phyloP scores from a whole-genome alignment of 2,113 vertebrate genomes.

The Hemiscyllium ocellatum region DNA sequence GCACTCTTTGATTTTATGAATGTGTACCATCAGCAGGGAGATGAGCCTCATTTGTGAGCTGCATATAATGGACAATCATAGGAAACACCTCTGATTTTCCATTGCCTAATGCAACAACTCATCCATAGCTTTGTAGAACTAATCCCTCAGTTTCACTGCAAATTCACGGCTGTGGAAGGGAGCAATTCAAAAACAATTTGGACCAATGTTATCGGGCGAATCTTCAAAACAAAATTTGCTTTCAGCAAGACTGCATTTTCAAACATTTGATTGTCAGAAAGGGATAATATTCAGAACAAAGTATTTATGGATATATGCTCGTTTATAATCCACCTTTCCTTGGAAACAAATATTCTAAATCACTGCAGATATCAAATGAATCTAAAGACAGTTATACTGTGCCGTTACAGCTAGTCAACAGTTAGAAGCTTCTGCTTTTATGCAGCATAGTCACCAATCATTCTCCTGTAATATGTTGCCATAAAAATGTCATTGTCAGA shows the following conservation, averaged over 20 bases:
- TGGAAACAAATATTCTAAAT: neutral
- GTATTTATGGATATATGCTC: neutral
- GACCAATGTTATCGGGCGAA: neutral
- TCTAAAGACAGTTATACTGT: neutral
- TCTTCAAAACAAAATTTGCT: neutral
- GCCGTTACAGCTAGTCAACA: neutral
- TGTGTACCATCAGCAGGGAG: neutral
- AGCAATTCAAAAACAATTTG: neutral
- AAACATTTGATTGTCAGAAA: neutral
- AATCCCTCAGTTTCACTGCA: neutral
- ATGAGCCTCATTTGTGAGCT: neutral
- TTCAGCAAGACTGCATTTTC: conserved; percentile 1
- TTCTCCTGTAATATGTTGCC: conserved; percentile 50
- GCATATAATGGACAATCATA: neutral
- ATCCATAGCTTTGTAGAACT: neutral
- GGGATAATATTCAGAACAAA: neutral
- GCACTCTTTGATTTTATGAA: neutral
- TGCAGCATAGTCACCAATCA: conserved; percentile 58
- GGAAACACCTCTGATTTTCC: neutral
- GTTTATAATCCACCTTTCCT: neutral
- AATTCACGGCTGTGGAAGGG: neutral
- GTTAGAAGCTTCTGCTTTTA: conserved; percentile 38
- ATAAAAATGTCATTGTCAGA: conserved; percentile 64
- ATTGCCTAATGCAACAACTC: neutral
- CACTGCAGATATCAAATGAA: neutral